Conservation (phyloP, 2,797 vertebrate genomes). For the Phyllotis vaccarum region DNA sequence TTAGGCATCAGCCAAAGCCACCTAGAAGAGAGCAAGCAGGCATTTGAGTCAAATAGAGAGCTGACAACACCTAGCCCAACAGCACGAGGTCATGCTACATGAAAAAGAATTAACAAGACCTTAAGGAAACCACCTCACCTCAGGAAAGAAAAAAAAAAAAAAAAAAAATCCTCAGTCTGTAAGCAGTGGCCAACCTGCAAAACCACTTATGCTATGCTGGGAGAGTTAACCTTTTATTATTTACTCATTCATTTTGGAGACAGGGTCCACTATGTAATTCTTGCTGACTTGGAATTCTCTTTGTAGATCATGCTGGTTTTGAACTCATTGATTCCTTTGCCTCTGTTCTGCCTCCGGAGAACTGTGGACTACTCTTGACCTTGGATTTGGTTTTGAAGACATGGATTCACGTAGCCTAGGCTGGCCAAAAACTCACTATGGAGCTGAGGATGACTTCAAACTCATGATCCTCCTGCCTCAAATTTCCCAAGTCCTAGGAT, state of each 20-base stretch:
- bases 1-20: slow-evolving; percentile 97
- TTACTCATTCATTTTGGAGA: background rate
- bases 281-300: background rate
- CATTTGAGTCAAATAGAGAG: background rate
- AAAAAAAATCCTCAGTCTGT: background rate
- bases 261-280: background rate
- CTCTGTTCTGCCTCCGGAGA: background rate
- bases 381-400: background rate
- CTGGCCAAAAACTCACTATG: background rate
- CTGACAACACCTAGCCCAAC: background rate
- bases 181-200: background rate
- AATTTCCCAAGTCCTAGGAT: background rate
- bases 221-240: background rate
- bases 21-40: slow-evolving; percentile 87
- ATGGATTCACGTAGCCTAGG: background rate
- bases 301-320: background rate
- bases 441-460: background rate
- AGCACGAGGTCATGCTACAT: background rate
- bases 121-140: background rate
- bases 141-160: background rate
- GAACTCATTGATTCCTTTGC: background rate
- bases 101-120: background rate
- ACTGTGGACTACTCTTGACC: background rate
- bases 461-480: background rate
- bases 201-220: background rate